Percentiles rank a stretch among this genome's conserved stretches.
Evolutionary conservation across 2,797 vertebrate species (phyloP).

Genomic region (Hirundo rustica): DNA sequence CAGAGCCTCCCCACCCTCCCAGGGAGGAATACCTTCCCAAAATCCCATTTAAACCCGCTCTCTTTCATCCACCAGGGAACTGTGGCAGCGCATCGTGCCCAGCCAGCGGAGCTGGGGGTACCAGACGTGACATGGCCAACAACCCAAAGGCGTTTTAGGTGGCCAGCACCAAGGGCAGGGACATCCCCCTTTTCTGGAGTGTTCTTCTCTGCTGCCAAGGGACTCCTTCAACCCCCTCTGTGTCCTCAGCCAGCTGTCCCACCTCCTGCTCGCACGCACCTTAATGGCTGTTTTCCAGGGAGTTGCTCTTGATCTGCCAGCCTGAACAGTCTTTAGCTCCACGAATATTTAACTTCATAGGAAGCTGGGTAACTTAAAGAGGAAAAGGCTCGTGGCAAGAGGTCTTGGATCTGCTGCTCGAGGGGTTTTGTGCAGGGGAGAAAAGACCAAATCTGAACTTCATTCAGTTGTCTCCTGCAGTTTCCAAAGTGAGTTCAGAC

Average conservation of each 20-base stretch:
- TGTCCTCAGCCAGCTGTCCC: not conserved
- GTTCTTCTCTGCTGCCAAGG: not conserved
- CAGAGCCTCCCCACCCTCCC: fast-evolving
- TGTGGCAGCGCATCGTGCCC: fast-evolving
- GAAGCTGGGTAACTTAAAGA: not conserved
- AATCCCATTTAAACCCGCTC: not conserved
- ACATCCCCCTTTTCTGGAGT: not conserved
- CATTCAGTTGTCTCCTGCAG: not conserved
- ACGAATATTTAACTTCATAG: not conserved
- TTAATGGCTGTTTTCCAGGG: not conserved
- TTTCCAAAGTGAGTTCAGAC: not conserved
- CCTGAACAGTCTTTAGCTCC: not conserved
- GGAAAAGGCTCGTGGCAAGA: not conserved
- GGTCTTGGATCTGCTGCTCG: not conserved
- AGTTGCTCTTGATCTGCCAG: not conserved
- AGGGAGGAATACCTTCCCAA: not conserved
- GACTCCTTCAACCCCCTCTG: not conserved
- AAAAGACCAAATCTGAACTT: not conserved
- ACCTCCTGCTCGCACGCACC: not conserved
- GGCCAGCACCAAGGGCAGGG: not conserved
- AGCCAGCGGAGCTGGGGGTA: not conserved
- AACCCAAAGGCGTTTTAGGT: not conserved
- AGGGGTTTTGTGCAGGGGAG: not conserved
- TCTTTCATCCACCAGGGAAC: not conserved
- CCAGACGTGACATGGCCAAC: fast-evolving